Conservation (phyloP, 2,888 invertebrate genomes). For the Lissonota sp. region DNA sequence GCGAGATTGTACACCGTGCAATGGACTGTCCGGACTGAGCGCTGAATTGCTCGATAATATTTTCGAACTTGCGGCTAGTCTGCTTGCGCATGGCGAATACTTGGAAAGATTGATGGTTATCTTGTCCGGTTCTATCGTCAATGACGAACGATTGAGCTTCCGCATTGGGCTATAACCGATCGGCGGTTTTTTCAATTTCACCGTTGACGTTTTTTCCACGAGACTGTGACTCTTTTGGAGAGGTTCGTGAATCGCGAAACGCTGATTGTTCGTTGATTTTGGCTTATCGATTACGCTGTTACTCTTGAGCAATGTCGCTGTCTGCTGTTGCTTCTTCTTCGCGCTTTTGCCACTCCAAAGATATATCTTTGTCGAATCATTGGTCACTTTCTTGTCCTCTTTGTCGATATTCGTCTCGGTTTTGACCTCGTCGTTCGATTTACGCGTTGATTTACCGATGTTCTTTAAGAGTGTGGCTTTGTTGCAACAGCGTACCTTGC, state of each 20-base stretch:
- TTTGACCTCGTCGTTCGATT: constrained; percentile 60
- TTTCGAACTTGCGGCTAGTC: constrained; percentile 81
- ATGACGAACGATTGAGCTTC: constrained; percentile 78
- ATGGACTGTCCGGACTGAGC: constrained; percentile 78
- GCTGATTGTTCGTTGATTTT: constrained; percentile 65
- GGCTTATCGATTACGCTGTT: constrained; percentile 63
- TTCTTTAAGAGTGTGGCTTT: constrained; percentile 68
- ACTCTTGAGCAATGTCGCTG: constrained; percentile 68
- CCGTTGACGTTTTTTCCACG: constrained; percentile 59
- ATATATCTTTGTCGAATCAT: constrained; percentile 71
- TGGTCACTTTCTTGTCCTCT: constrained; percentile 45
- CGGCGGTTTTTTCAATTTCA: constrained; percentile 64
- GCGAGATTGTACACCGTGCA: constrained; percentile 75
- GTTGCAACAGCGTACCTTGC: constrained; percentile 68
- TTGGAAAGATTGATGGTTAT: constrained; percentile 80
- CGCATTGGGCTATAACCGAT: constrained; percentile 73
- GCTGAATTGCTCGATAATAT: constrained; percentile 77
- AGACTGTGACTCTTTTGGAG: constrained; percentile 68
- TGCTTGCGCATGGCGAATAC: constrained; percentile 81
- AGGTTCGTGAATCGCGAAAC: constrained; percentile 56
- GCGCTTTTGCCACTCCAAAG: constrained; percentile 72
- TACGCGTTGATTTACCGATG: constrained; percentile 47
- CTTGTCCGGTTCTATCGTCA: constrained; percentile 78
- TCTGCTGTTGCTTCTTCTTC: constrained; percentile 65
- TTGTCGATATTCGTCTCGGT: constrained; percentile 44